Conservation (phyloP, 2,113 vertebrate species). For the Podarcis cretensis region DNA sequence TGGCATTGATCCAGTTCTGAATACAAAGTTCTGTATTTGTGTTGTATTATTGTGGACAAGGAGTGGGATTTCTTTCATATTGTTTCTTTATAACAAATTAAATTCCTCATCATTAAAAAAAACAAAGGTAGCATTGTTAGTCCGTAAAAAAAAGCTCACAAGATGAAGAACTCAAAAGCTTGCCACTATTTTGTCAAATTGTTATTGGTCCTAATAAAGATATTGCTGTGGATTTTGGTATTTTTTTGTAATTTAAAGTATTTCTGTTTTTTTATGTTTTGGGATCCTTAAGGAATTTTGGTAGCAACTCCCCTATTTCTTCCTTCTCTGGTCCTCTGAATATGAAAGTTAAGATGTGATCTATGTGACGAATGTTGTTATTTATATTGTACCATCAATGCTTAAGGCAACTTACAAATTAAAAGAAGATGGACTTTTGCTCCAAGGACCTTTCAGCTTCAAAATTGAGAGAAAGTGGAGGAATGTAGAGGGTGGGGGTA, state of each 20-base stretch:
- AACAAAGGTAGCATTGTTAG: background rate
- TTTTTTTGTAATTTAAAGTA: constrained; percentile 17
- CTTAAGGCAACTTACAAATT: background rate
- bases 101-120: background rate
- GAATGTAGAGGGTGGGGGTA: background rate
- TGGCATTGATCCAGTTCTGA: constrained; percentile 32
- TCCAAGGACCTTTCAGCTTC: background rate
- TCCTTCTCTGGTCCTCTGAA: background rate
- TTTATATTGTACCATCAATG: background rate
- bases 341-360: background rate
- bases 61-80: constrained; percentile 12
- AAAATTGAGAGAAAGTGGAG: background rate
- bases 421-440: background rate
- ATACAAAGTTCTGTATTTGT: constrained; percentile 27
- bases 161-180: background rate
- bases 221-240: background rate
- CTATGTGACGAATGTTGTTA: background rate
- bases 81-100: constrained; percentile 9
- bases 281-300: background rate
- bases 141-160: background rate
- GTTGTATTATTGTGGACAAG: constrained; percentile 1
- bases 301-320: constrained; percentile 11
- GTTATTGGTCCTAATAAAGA: background rate
- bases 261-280: constrained; percentile 10
- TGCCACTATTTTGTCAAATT: background rate